These are phyloP conservation scores for Prunella strophiata DNA, from an alignment of 2,797 vertebrate genomes.

Conservation along the genomic window DNA sequence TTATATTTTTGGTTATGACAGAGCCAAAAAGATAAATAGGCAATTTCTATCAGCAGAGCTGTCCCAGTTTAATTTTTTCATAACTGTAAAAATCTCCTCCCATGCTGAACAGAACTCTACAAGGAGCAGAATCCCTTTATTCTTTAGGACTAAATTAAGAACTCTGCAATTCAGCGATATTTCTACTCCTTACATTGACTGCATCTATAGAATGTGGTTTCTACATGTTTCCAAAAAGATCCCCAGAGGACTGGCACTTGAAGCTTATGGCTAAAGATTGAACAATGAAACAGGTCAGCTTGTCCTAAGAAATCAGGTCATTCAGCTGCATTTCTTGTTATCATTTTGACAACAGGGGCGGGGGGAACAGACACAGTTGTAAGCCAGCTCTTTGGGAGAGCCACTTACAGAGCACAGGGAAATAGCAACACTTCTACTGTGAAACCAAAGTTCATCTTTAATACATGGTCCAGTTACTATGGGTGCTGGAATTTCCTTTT, in stretches of 20 bases:
- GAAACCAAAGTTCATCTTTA: neutral
- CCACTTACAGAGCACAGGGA: neutral
- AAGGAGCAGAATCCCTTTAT: neutral
- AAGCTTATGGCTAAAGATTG: conserved; percentile 47
- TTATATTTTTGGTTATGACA: neutral
- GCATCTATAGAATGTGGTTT: conserved; percentile 5
- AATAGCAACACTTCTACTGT: neutral
- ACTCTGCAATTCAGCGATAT: neutral
- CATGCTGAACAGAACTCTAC: neutral
- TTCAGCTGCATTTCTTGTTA: conserved; percentile 49
- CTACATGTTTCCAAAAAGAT: conserved; percentile 21
- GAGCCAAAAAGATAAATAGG: neutral
- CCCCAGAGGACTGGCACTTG: conserved; percentile 45
- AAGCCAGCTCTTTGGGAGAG: conserved; percentile 6
- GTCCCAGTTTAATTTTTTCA: neutral
- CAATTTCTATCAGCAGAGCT: neutral
- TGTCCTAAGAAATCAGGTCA: conserved; percentile 72
- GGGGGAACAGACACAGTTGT: neutral
- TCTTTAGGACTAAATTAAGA: conserved; percentile 11
- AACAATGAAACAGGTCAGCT: conserved; percentile 71
- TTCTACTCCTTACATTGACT: neutral
- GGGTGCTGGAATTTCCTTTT: neutral
- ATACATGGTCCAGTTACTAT: neutral
- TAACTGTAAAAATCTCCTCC: neutral
- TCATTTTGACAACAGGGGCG: conserved; percentile 62